phyloP scores from a whole-genome alignment of 2,113 vertebrate species.

The Eira barbara region DNA sequence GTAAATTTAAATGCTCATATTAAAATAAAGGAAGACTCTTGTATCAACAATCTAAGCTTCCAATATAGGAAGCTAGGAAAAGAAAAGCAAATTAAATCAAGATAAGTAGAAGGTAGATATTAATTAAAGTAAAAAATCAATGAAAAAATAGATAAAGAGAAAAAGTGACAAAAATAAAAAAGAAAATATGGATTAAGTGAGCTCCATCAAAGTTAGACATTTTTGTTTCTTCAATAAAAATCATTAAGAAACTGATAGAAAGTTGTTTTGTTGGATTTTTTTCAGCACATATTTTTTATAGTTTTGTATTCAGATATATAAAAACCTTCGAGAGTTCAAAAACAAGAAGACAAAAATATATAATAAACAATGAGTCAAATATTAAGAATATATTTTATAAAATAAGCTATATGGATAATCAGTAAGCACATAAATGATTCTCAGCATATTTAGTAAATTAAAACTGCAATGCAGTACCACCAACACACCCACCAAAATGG shows the following conservation, averaged over 20 bases:
- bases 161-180: not conserved
- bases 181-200: not conserved
- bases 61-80: not conserved
- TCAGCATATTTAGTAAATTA: not conserved
- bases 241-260: not conserved
- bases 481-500: not conserved
- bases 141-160: not conserved
- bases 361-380: not conserved
- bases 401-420: not conserved
- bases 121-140: not conserved
- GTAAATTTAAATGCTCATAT: not conserved
- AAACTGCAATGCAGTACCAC: not conserved
- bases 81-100: not conserved
- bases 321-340: not conserved
- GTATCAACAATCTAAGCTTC: not conserved
- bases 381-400: not conserved
- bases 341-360: not conserved
- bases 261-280: not conserved
- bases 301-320: not conserved
- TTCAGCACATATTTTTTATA: not conserved
- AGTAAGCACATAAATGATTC: not conserved
- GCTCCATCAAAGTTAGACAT: not conserved
- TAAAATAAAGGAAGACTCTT: not conserved
- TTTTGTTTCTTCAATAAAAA: not conserved
- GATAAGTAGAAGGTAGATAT: not conserved